Evolutionary conservation across 2,797 vertebrate genomes (phyloP).

Genomic region (Holocentrus rufus): DNA sequence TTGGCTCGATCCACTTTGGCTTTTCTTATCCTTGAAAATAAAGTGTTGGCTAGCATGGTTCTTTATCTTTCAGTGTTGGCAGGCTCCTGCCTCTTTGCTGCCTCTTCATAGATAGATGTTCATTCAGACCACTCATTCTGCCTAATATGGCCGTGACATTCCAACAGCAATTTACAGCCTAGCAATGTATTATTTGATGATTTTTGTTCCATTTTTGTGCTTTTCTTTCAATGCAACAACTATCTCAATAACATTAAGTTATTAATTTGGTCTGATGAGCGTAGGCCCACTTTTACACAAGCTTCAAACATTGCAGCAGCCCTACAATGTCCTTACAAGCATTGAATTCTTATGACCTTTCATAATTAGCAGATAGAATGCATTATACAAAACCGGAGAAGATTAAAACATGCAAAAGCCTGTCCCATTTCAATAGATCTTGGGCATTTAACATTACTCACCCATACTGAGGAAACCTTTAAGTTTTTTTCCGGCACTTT

Average conservation of each 20-base stretch:
- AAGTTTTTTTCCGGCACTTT: constrained; percentile 58
- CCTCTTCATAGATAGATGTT: constrained; percentile 1
- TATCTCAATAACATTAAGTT: constrained; percentile 5
- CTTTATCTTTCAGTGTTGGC: constrained; percentile 6
- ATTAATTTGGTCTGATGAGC: neutral
- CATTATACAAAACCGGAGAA: constrained; percentile 40
- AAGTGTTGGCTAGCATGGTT: constrained; percentile 22
- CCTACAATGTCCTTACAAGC: constrained; percentile 13
- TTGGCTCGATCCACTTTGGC: constrained; percentile 32
- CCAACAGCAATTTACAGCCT: neutral
- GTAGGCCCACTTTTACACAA: neutral
- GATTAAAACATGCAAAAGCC: constrained; percentile 38
- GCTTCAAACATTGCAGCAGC: constrained; percentile 21
- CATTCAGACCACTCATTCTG: constrained; percentile 40
- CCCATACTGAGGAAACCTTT: constrained; percentile 46
- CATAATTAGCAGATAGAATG: constrained; percentile 55
- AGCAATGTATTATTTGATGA: constrained; percentile 10
- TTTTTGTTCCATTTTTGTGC: constrained; percentile 21
- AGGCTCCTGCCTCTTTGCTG: neutral
- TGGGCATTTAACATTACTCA: constrained; percentile 55
- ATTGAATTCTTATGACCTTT: constrained; percentile 44
- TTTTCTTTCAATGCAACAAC: constrained; percentile 14
- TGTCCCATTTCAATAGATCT: constrained; percentile 55
- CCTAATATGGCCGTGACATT: constrained; percentile 22
- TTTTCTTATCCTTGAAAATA: constrained; percentile 38